Base-by-base conservation (phyloP, 2,113 vertebrate species). In the Callopanchax toddi region DNA sequence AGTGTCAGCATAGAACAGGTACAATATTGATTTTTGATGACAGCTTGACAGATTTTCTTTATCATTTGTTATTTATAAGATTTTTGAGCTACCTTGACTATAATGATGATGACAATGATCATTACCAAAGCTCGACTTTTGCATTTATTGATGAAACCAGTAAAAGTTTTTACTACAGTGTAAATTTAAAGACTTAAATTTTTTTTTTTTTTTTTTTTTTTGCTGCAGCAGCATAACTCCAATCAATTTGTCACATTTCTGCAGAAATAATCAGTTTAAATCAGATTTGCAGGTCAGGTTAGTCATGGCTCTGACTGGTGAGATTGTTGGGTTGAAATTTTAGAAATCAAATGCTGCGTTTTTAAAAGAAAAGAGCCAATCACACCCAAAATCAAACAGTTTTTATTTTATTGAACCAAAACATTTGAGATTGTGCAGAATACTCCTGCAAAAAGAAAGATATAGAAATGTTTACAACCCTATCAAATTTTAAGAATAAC, bases 1-100 rank as follows among this genome's bases (percentile, higher is more conserved):
- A n/a, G 37, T 11, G n/a, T 37, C 62, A 17, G 42, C 40, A 55
- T 53, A 51, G 8, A 5, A 58, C 29, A 74, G 51, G 54, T 26
- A 66, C 51, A 5, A 1, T 22, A 2, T 4, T 29, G 66, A 44
- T 48, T 6, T 76, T 69, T 63, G 23, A 4, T 39, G 20, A 3
- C 16, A 37, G 20, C 50, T 26, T 11, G 16, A 0, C 21, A 13
- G 11, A 21, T 59, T 20, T 65, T 71, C 4, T 49, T 13, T 63
- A 3, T 8, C 1, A 37, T 50, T 8, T 68, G 7, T 52, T 15
- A 45, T 48, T 11, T 29, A 2, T 17, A 7, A 65, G 9, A 44
- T 67, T 46, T 46, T 54, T 26, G 26, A 3, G 1, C n/a, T 44
- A 3, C 15, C 11, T 2, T 55, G 8, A 6, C 32, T 29, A 32